These are phyloP conservation scores for Desmophyllum pertusum DNA, from an alignment of 92 coral and sea anemone genomes.

Conservation along the genomic window DNA sequence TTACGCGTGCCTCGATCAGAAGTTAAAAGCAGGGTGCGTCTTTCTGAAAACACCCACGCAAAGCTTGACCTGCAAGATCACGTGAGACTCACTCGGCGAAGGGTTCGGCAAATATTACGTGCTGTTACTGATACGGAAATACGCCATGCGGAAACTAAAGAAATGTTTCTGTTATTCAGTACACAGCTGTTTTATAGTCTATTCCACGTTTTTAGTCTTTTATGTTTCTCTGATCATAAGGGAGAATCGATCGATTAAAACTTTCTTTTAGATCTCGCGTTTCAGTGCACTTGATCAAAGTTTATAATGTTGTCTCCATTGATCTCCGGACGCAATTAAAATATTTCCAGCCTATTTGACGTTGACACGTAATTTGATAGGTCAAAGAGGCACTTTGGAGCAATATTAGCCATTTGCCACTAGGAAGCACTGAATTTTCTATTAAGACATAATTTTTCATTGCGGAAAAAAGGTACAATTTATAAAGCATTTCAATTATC, in stretches of 20 bases:
- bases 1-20: background rate
- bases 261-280: background rate
- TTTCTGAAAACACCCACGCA: constrained; percentile 33
- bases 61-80: constrained; percentile 22
- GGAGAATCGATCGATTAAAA: background rate
- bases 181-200: background rate
- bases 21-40: constrained; percentile 36
- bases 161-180: background rate
- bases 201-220: background rate
- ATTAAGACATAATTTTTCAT: background rate
- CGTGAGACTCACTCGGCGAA: constrained; percentile 8
- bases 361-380: background rate
- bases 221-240: background rate
- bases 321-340: constrained; percentile 15
- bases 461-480: constrained; percentile 21
- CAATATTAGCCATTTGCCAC: background rate
- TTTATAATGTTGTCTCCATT: background rate
- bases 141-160: constrained; percentile 38
- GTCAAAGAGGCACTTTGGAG: background rate
- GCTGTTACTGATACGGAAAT: constrained; percentile 32
- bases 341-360: background rate
- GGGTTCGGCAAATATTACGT: constrained; percentile 27
- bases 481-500: background rate
- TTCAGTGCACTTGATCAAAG: constrained; percentile 23
- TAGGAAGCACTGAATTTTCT: background rate